These are phyloP conservation scores for Microctenopoma lineatum DNA, from an alignment of 2,797 vertebrate species.

Conservation along the genomic window DNA sequence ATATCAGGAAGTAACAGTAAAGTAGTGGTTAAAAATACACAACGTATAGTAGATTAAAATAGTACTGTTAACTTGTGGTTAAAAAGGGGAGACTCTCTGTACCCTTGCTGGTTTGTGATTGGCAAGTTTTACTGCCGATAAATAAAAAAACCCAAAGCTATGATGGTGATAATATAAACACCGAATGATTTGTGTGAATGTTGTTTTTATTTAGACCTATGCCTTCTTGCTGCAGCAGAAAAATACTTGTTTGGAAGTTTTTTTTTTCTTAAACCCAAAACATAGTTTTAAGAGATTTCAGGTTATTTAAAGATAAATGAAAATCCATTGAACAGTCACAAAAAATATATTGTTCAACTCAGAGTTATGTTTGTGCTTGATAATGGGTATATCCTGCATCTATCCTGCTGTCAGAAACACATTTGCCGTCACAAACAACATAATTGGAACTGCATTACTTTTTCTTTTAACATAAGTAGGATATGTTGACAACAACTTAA, in stretches of 20 bases:
- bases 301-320: no score
- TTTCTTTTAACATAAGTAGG: no score
- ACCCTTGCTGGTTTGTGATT: background rate
- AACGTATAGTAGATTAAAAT: conserved; percentile 15
- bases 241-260: background rate
- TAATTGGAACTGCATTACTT: no score
- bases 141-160: background rate
- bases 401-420: no score
- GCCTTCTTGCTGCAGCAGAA: background rate
- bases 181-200: background rate
- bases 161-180: background rate
- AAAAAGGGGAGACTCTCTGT: background rate
- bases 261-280: background rate
- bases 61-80: background rate
- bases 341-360: no score
- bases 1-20: background rate
- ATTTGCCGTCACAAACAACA: no score
- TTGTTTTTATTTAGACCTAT: background rate
- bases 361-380: no score
- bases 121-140: background rate
- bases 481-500: no score
- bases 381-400: no score
- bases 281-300: no score
- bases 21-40: conserved; percentile 21
- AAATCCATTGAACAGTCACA: no score